phyloP scores from a whole-genome alignment of 1,140 invertebrate species.

The Bombus turneri region DNA sequence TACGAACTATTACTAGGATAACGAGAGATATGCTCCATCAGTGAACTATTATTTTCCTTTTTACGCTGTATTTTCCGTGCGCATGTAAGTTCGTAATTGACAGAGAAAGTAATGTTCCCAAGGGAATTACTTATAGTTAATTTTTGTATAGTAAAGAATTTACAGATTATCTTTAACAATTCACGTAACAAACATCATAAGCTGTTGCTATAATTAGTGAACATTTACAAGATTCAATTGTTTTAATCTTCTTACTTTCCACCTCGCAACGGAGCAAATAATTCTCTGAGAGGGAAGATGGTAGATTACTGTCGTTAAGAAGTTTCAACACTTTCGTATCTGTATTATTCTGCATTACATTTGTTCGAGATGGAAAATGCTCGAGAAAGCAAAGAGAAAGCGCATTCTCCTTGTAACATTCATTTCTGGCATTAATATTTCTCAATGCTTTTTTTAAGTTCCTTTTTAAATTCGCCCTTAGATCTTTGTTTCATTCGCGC shows the following conservation, averaged over 20 bases:
- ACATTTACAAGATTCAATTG: neutral
- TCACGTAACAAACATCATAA: neutral
- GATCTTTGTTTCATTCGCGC: neutral
- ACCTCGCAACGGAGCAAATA: neutral
- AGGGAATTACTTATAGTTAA: neutral
- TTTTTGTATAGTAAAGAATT: neutral
- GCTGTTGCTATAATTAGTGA: neutral
- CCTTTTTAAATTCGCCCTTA: neutral
- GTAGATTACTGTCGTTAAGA: neutral
- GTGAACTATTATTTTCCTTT: neutral
- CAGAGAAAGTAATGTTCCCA: rapidly evolving
- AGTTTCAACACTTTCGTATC: neutral
- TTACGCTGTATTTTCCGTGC: neutral
- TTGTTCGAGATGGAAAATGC: neutral
- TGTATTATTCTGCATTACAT: neutral
- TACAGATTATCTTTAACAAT: neutral
- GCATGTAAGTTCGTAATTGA: neutral
- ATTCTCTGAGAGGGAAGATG: neutral
- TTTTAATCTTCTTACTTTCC: neutral
- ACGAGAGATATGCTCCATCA: neutral
- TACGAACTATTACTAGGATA: neutral
- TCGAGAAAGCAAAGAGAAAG: neutral
- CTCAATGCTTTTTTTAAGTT: neutral
- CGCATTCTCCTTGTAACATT: neutral
- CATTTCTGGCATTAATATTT: too few relatives aligned